Conservation (phyloP, 1,140 invertebrate genomes). For the Nephotettix cincticeps region DNA sequence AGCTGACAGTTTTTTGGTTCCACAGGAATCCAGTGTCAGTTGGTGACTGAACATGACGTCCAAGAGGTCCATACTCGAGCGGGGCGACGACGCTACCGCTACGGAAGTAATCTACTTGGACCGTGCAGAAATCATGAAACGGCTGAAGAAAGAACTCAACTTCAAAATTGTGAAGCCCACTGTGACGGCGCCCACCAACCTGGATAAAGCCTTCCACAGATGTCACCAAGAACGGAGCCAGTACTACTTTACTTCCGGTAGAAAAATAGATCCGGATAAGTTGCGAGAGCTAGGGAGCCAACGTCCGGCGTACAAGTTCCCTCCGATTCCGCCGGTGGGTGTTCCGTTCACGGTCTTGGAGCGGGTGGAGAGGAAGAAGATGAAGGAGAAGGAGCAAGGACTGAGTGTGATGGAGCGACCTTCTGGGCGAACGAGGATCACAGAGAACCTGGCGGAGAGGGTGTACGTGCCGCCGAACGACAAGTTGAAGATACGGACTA, state of each 20-base stretch:
- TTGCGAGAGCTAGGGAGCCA: not conserved
- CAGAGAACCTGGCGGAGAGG: not conserved
- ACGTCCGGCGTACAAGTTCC: not conserved
- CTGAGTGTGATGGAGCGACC: not conserved
- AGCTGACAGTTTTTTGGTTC: too few species aligned
- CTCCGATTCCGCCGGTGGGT: not conserved
- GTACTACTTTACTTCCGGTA: constrained; percentile 10
- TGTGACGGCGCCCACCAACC: not conserved
- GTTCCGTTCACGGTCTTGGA: not conserved
- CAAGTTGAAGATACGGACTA: not conserved
- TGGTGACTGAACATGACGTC: too few species aligned
- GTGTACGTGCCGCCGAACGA: constrained; percentile 8
- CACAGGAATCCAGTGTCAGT: too few species aligned
- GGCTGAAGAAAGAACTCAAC: not conserved
- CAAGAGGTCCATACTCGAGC: too few species aligned
- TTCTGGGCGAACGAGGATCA: not conserved
- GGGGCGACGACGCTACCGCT: too few species aligned
- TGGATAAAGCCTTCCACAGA: not conserved
- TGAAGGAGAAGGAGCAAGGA: not conserved
- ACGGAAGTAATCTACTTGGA: too few species aligned
- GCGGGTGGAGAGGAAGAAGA: not conserved
- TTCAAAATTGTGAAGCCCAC: constrained; percentile 11
- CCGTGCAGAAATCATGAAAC: not conserved
- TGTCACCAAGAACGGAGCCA: not conserved
- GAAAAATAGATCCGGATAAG: not conserved